Evolutionary conservation across 2,888 invertebrate species (phyloP).

Genomic region (Fissipunctia ypsillon): DNA sequence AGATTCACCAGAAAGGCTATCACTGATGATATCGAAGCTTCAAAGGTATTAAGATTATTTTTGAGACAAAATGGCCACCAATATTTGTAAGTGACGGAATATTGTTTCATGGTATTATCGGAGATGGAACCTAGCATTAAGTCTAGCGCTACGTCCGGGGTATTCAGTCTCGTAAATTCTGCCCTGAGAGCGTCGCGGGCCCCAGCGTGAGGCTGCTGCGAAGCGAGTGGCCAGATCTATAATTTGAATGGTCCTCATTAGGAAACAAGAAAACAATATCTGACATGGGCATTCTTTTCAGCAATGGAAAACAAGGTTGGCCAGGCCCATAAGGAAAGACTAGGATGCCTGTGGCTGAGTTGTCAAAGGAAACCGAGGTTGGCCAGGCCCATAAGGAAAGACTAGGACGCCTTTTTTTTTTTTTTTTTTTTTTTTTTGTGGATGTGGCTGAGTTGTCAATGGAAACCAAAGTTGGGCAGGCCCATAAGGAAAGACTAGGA

Average conservation of each 20-base stretch:
- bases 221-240: neutral
- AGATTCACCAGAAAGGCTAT: neutral
- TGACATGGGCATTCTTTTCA: too few relatives aligned
- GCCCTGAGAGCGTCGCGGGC: neutral
- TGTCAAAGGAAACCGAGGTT: too few relatives aligned
- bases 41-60: neutral
- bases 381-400: too few relatives aligned
- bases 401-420: too few relatives aligned
- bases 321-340: neutral
- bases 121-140: neutral
- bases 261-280: neutral
- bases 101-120: neutral
- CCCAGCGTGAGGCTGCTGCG: neutral
- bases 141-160: neutral
- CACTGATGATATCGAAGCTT: neutral
- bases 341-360: neutral
- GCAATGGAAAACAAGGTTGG: neutral
- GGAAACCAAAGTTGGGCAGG: neutral
- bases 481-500: neutral
- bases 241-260: neutral
- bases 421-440: too few relatives aligned
- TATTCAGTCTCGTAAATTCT: neutral
- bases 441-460: too few relatives aligned
- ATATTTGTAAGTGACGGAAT: neutral
- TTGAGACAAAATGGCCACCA: neutral